phyloP scores from a whole-genome alignment of 1,140 invertebrate genomes.

The Samia ricini region DNA sequence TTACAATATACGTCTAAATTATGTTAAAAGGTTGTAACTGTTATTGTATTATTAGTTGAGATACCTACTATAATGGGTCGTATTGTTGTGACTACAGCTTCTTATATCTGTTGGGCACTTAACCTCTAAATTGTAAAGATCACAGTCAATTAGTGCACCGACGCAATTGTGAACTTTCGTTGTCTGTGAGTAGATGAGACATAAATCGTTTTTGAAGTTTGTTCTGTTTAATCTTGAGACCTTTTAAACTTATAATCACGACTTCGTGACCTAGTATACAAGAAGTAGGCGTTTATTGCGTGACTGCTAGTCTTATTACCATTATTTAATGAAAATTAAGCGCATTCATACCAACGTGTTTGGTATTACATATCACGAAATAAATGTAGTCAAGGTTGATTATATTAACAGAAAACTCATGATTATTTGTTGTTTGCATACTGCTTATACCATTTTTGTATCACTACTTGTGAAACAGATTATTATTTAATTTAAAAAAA shows the following conservation, averaged over 20 bases:
- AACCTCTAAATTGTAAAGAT: constrained; percentile 64
- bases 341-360: constrained; percentile 10
- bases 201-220: constrained; percentile 33
- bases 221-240: constrained; percentile 32
- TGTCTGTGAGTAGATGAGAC: constrained; percentile 48
- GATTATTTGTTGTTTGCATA: neutral
- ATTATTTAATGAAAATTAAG: constrained; percentile 16
- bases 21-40: constrained; percentile 9
- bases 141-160: constrained; percentile 59
- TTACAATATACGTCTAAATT: constrained; percentile 10
- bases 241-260: constrained; percentile 34
- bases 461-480: too few species aligned
- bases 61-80: constrained; percentile 15
- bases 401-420: neutral
- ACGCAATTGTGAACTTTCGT: constrained; percentile 65
- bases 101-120: constrained; percentile 50
- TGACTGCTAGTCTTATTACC: constrained; percentile 14
- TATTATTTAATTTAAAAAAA: too few species aligned
- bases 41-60: constrained; percentile 18
- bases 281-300: constrained; percentile 17
- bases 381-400: constrained; percentile 22
- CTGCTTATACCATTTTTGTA: too few species aligned
- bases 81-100: constrained; percentile 28
- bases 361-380: neutral
- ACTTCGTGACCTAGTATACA: constrained; percentile 27